phyloP scores from a whole-genome alignment of 1,140 invertebrate genomes.

The Drosophila arawakana region DNA sequence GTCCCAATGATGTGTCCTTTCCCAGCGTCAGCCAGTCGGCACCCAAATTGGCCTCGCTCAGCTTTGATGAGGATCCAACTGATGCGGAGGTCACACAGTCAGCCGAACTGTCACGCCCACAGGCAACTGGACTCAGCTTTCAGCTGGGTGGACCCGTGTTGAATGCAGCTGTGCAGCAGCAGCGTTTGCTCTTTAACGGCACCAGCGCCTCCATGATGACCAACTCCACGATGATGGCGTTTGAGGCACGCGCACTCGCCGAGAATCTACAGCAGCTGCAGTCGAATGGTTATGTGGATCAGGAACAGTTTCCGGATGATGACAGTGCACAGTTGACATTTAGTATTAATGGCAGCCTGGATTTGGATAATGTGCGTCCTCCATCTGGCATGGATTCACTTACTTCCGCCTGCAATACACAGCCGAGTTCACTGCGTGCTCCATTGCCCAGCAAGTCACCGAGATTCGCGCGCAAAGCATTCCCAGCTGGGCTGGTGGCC shows the following conservation, averaged over 20 bases:
- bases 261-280: slow-evolving; percentile 86
- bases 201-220: slow-evolving; percentile 85
- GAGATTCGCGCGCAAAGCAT: slow-evolving; percentile 87
- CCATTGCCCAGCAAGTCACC: slow-evolving; percentile 76
- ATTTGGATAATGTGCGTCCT: slow-evolving; percentile 91
- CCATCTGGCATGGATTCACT: slow-evolving; percentile 89
- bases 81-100: slow-evolving; percentile 63
- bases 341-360: slow-evolving; percentile 86
- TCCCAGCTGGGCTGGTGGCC: slow-evolving; percentile 88
- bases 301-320: slow-evolving; percentile 28
- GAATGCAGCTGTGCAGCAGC: slow-evolving; percentile 54
- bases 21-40: slow-evolving; percentile 91
- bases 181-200: slow-evolving; percentile 62
- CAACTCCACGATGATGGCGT: slow-evolving; percentile 89
- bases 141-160: slow-evolving; percentile 79
- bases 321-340: slow-evolving; percentile 85
- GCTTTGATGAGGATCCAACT: slow-evolving; percentile 85
- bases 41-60: slow-evolving; percentile 89
- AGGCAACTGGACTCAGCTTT: slow-evolving; percentile 65
- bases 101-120: slow-evolving; percentile 55
- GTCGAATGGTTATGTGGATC: slow-evolving; percentile 14
- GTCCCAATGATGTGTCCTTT: slow-evolving; percentile 90
- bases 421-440: slow-evolving; percentile 72
- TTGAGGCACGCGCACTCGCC: slow-evolving; percentile 89
- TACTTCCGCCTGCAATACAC: slow-evolving; percentile 70